Evolutionary conservation across 2,888 invertebrate species (phyloP), one percentile per base, ranked within the genome.

Genomic region (Bellardia pandia): DNA sequence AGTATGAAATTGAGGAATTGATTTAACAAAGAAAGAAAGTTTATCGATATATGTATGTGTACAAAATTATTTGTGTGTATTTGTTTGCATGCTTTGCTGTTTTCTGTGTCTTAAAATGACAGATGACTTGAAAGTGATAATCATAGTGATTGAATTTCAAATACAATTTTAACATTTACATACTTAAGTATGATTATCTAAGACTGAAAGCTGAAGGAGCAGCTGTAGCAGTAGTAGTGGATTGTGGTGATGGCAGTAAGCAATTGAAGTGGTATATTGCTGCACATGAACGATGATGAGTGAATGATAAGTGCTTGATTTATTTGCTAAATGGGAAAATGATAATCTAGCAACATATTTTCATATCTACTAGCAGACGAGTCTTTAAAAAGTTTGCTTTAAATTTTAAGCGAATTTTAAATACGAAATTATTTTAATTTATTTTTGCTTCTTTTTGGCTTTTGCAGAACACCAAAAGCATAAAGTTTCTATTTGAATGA

Each of bases 61-160:
- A 8, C 3, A 16, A 6, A 56, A 0, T 14, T n/a, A 11, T n/a
- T 51, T 16, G 11, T 60, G 66, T 77, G 40, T 71, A 11, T 40
- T 11, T 30, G 42, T 45, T 42, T 53, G 69, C 8, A 9, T 16
- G 37, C 2, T 23, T 53, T 40, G 33, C 30, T 14, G 56, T 81
- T 53, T 40, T 45, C 30, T 14, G 56, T 81, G 8, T 75, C 42
- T 83, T 76, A 37, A 69, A 76, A 33, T 76, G 82, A 71, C 76
- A 62, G 75, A 83, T 83, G 62, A 77, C 42, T 83, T 71, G 33
- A 16, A 76, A 76, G 82, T 64, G 76, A 83, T 83, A 77, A 83
- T 83, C 69, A 71, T 14, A 16, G 16, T 62, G 76, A 76, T 76
- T 82, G 75, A 76, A 76, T 82, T 76, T 69, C 33, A 69, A 62